A percentile compares a stretch with the other conserved stretches of the same genome.
phyloP scores from a whole-genome alignment of 2,888 invertebrate species.

The Rotaria macrura region DNA sequence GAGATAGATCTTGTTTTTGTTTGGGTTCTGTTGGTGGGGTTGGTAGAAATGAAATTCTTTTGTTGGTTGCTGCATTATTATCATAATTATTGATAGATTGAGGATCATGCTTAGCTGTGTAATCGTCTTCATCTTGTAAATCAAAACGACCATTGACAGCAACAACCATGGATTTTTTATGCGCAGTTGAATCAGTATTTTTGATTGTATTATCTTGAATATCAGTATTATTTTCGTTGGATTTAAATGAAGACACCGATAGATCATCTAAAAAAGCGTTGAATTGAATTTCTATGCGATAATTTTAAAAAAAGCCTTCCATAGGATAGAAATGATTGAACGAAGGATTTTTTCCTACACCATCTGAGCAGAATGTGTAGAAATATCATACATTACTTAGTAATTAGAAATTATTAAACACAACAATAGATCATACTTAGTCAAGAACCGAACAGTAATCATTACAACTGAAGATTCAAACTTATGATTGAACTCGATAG shows the following conservation, averaged over 20 bases:
- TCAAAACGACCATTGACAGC: background rate
- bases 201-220: background rate
- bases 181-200: background rate
- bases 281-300: too few relatives aligned
- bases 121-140: slow-evolving; percentile 10
- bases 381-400: too few relatives aligned
- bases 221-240: background rate
- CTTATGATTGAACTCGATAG: too few relatives aligned
- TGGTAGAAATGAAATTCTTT: background rate
- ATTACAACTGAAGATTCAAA: too few relatives aligned
- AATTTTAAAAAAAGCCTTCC: too few relatives aligned
- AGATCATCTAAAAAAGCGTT: background rate
- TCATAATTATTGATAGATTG: too few relatives aligned
- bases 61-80: background rate
- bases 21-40: background rate
- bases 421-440: too few relatives aligned
- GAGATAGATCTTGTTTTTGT: background rate
- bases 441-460: too few relatives aligned
- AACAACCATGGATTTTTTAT: background rate
- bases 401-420: too few relatives aligned
- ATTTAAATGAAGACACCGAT: background rate
- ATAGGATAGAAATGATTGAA: too few relatives aligned
- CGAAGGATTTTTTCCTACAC: too few relatives aligned
- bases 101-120: background rate
- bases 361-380: too few relatives aligned